Evolutionary conservation across 2,797 vertebrate species (phyloP).

Genomic region (Gymnothorax reevesii): DNA sequence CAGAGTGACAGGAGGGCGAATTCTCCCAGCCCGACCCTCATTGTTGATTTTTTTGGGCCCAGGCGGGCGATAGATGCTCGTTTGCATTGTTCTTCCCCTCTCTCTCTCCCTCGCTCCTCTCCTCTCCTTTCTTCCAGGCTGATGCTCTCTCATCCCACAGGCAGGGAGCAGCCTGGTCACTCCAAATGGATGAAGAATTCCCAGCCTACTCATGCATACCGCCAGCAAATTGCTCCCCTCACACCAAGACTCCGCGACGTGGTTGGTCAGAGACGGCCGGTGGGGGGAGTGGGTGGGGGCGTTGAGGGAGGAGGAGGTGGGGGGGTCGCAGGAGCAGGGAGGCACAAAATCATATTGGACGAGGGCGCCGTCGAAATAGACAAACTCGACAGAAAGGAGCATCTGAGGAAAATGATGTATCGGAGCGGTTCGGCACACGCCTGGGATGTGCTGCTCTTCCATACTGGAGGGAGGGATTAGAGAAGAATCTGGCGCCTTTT

Average conservation of each 20-base stretch:
- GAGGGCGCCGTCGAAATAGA: conserved; percentile 63
- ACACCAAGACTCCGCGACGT: conserved; percentile 58
- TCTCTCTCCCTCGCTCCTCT: conserved; percentile 1
- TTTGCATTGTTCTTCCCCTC: conserved; percentile 30
- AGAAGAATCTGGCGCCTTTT: conserved; percentile 58
- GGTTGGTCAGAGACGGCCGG: conserved; percentile 2
- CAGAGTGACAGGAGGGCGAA: background rate
- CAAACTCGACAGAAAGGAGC: conserved; percentile 66
- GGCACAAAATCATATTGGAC: conserved; percentile 66
- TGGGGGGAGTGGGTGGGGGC: conserved; percentile 68
- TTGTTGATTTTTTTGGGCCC: background rate
- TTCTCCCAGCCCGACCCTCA: background rate
- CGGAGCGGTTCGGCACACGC: conserved; percentile 52
- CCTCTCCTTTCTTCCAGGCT: background rate
- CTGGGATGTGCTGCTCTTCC: conserved; percentile 40
- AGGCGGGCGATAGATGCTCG: background rate
- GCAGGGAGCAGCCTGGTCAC: conserved; percentile 64
- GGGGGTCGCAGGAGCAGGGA: conserved; percentile 58
- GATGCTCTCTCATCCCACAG: conserved; percentile 42
- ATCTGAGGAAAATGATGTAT: conserved; percentile 77
- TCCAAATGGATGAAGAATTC: conserved; percentile 74
- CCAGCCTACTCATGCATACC: conserved; percentile 77
- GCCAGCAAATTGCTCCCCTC: conserved; percentile 75
- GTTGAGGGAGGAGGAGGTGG: conserved; percentile 55
- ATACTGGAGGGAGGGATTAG: conserved; percentile 47